Evolutionary conservation across 2,113 vertebrate genomes (phyloP).

Genomic region (Cottus gobio): DNA sequence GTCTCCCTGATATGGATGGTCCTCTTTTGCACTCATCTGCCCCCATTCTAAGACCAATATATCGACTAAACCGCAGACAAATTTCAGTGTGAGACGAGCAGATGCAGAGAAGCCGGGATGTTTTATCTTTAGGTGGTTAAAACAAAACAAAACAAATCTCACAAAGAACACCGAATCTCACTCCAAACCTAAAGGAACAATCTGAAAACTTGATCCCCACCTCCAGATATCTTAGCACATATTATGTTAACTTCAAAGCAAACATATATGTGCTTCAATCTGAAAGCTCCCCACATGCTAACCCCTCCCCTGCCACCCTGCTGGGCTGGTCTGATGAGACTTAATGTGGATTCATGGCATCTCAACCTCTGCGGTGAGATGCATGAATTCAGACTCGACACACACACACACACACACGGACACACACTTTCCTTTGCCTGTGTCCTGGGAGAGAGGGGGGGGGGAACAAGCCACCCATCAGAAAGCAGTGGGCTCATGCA

Average conservation of each 20-base stretch:
- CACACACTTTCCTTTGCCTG: constrained; percentile 37
- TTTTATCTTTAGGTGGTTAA: constrained; percentile 54
- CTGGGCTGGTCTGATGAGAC: constrained; percentile 57
- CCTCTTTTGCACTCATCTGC: background rate
- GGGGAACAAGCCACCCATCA: constrained; percentile 33
- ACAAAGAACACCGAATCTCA: constrained; percentile 16
- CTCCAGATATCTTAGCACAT: constrained; percentile 59
- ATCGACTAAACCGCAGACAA: constrained; percentile 16
- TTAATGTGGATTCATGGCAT: constrained; percentile 74
- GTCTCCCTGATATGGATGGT: constrained; percentile 4
- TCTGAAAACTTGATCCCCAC: constrained; percentile 28
- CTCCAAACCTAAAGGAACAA: constrained; percentile 5
- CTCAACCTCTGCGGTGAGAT: constrained; percentile 55
- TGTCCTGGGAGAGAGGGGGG: constrained; percentile 10
- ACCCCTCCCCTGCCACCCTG: constrained; percentile 45
- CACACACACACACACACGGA: constrained; percentile 25
- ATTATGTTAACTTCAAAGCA: constrained; percentile 57
- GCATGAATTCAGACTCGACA: constrained; percentile 68
- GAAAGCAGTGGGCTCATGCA: constrained; percentile 56
- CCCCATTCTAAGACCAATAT: constrained; percentile 18
- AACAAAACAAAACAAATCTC: background rate
- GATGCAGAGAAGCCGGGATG: constrained; percentile 75
- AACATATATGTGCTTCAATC: constrained; percentile 77
- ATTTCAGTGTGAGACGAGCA: constrained; percentile 73
- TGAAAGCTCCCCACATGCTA: constrained; percentile 28